Conservation (phyloP, 1,140 invertebrate genomes). For the Drosophila willistoni region DNA sequence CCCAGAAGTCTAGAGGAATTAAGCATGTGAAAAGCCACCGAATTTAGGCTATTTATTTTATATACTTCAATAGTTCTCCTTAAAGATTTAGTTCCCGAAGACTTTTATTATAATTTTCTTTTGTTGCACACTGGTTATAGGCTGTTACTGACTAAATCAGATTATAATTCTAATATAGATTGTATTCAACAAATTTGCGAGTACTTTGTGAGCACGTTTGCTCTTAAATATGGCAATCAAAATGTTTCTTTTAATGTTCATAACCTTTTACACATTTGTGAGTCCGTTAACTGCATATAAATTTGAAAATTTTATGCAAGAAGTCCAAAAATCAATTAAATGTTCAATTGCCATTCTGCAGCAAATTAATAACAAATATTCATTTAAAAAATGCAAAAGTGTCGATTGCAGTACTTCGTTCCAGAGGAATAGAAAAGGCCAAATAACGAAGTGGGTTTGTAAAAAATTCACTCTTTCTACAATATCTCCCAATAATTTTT, state of each 20-base stretch:
- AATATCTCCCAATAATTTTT: slow-evolving; percentile 6
- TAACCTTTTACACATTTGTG: slow-evolving; percentile 15
- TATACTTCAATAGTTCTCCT: slow-evolving; percentile 18
- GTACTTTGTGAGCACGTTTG: slow-evolving; percentile 21
- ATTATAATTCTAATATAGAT: slow-evolving; percentile 12
- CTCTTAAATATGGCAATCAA: neutral
- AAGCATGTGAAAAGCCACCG: slow-evolving; percentile 26
- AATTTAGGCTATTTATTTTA: slow-evolving; percentile 28
- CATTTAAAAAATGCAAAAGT: neutral
- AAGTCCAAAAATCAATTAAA: slow-evolving; percentile 5
- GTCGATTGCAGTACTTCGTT: too few relatives aligned
- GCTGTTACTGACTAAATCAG: slow-evolving; percentile 14
- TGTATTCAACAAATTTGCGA: slow-evolving; percentile 17
- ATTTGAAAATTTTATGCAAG: slow-evolving; percentile 15
- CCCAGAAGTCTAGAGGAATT: slow-evolving; percentile 13
- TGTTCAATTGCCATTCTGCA: slow-evolving; percentile 2
- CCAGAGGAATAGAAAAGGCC: neutral
- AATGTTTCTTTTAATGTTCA: slow-evolving; percentile 22
- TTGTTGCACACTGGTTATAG: slow-evolving; percentile 14
- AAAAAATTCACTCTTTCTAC: slow-evolving; percentile 5
- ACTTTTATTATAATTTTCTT: slow-evolving; percentile 24
- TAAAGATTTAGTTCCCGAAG: slow-evolving; percentile 19
- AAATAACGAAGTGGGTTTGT: slow-evolving; percentile 6
- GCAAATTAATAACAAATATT: slow-evolving; percentile 1
- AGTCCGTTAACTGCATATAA: slow-evolving; percentile 23